Conservation (phyloP, 2,113 vertebrate genomes). For the Rhineura floridana region DNA sequence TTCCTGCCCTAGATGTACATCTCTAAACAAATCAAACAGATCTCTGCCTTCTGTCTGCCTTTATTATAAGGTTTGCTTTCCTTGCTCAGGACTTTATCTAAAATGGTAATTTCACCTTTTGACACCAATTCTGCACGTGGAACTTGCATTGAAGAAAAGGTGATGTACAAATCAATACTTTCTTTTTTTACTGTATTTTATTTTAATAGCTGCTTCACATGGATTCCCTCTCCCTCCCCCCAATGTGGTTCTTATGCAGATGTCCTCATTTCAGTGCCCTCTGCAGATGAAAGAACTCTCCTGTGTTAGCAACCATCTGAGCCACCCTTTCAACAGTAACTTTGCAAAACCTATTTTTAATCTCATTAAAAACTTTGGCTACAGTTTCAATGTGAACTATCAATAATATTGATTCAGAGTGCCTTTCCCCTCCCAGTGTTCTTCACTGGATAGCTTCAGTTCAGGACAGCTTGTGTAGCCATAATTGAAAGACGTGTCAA, state of each 20-base stretch:
- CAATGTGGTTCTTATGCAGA: background rate
- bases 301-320: slow-evolving; percentile 2
- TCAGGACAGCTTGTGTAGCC: slow-evolving; percentile 53
- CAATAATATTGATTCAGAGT: slow-evolving; percentile 58
- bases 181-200: slow-evolving; percentile 4
- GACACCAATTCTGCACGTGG: background rate
- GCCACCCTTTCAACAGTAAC: background rate
- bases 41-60: background rate
- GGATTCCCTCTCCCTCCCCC: background rate
- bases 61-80: background rate
- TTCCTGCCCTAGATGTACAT: background rate
- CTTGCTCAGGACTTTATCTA: background rate
- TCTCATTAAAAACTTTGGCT: slow-evolving; percentile 47
- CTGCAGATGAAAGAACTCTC: background rate
- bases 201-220: background rate
- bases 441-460: slow-evolving; percentile 47
- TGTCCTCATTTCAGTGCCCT: background rate
- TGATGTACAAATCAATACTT: background rate
- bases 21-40: background rate
- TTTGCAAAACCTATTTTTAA: slow-evolving; percentile 11
- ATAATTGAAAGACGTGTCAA: slow-evolving; percentile 47
- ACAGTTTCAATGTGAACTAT: slow-evolving; percentile 51
- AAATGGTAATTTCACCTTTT: background rate
- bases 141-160: slow-evolving; percentile 4
- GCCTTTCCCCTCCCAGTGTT: background rate